phyloP scores from a whole-genome alignment of 2,113 vertebrate genomes.

The Bombycilla garrulus region DNA sequence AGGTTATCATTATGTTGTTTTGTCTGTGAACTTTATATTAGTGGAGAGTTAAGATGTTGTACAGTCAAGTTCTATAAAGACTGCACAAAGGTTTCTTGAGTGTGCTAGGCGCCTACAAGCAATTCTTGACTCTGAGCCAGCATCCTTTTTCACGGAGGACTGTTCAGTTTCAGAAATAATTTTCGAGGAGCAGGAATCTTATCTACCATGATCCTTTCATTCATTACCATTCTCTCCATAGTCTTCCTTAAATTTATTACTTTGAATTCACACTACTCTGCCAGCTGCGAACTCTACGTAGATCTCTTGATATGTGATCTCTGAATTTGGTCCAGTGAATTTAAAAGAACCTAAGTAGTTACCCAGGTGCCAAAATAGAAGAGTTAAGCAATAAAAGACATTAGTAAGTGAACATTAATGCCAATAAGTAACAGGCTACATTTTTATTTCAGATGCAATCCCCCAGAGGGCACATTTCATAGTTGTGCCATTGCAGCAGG shows the following conservation, averaged over 20 bases:
- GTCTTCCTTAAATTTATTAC: background rate
- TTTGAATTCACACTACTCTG: background rate
- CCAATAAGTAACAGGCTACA: constrained; percentile 25
- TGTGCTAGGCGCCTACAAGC: background rate
- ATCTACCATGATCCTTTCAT: background rate
- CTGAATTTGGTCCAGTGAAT: constrained; percentile 28
- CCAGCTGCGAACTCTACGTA: background rate
- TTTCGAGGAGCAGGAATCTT: background rate
- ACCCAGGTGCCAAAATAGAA: constrained; percentile 37
- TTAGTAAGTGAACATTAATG: constrained; percentile 41
- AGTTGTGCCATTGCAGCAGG: constrained; percentile 1
- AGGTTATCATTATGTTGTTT: background rate
- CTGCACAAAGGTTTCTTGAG: background rate
- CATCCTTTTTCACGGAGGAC: background rate
- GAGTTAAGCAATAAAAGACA: constrained; percentile 19
- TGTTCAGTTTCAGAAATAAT: background rate
- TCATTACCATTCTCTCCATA: background rate
- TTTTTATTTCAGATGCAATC: constrained; percentile 22
- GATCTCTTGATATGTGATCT: constrained; percentile 14
- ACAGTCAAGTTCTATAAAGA: background rate
- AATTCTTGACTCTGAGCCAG: background rate
- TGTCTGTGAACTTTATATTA: background rate
- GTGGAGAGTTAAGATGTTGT: background rate
- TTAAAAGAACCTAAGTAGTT: background rate
- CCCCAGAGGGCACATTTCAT: background rate